These are phyloP conservation scores for Otus sunia DNA, from an alignment of 2,113 vertebrate genomes.

Conservation along the genomic window DNA sequence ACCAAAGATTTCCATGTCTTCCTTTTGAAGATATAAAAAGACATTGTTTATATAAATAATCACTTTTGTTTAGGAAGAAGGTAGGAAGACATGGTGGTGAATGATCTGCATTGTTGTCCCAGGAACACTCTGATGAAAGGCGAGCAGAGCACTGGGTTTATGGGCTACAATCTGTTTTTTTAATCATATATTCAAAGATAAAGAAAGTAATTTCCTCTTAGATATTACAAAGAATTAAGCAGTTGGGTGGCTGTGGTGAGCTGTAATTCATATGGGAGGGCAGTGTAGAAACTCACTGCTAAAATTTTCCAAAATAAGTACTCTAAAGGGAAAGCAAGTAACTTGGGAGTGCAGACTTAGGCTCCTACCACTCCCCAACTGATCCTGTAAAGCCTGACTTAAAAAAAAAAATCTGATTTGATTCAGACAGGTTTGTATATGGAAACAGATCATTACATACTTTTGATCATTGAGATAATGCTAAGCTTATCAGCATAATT, in stretches of 20 bases:
- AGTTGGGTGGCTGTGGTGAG: not conserved
- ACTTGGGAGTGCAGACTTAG: not conserved
- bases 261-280: not conserved
- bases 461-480: not conserved
- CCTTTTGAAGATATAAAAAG: constrained; percentile 23
- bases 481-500: not conserved
- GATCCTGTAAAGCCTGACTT: not conserved
- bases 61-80: not conserved
- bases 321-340: not conserved
- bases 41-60: not conserved
- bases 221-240: not conserved
- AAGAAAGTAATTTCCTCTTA: not conserved
- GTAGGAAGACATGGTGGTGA: not conserved
- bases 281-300: not conserved
- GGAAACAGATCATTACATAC: constrained; percentile 17
- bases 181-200: not conserved
- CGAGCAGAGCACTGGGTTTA: not conserved
- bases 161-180: not conserved
- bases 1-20: not conserved
- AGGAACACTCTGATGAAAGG: not conserved
- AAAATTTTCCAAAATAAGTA: not conserved
- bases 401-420: not conserved
- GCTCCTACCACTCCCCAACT: not conserved
- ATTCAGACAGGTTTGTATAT: not conserved
- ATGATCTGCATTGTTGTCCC: not conserved